Percentiles rank a stretch among this genome's conserved stretches.
Conservation (phyloP, 2,797 vertebrate genomes). For the Fistularia commersonii region DNA sequence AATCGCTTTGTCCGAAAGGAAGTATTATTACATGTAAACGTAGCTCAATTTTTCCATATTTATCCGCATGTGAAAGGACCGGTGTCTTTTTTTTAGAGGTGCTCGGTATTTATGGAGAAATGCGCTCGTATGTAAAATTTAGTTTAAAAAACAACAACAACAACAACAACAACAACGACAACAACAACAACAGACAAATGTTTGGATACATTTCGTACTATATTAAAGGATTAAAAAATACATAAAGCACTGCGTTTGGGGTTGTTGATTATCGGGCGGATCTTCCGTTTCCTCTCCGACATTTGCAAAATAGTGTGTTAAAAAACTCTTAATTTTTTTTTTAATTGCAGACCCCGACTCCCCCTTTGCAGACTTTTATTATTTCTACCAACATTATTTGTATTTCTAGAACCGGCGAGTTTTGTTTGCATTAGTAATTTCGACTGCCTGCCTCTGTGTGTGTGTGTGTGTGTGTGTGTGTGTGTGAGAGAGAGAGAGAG, state of each 20-base stretch:
- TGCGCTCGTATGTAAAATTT: slow-evolving; percentile 99
- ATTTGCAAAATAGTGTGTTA: too few species aligned
- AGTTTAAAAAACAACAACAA: slow-evolving; percentile 95
- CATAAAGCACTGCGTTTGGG: slow-evolving; percentile 82
- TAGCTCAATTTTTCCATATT: slow-evolving; percentile 99
- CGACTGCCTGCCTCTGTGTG: not conserved
- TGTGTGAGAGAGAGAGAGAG: too few species aligned
- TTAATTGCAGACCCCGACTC: too few species aligned
- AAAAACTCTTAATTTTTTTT: too few species aligned
- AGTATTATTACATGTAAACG: slow-evolving; percentile 94
- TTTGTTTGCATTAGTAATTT: too few species aligned
- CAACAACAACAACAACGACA: too few species aligned
- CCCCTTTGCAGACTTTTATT: too few species aligned
- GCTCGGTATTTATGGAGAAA: slow-evolving; percentile 99
- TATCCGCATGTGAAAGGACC: slow-evolving; percentile 99
- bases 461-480: slow-evolving; percentile 14
- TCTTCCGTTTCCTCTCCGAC: too few species aligned
- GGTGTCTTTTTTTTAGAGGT: slow-evolving; percentile 98
- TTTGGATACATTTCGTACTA: slow-evolving; percentile 99
- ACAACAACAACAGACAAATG: slow-evolving; percentile 82
- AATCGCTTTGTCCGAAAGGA: slow-evolving; percentile 95
- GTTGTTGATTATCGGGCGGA: slow-evolving; percentile 76
- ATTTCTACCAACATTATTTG: too few species aligned
- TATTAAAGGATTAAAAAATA: slow-evolving; percentile 99
- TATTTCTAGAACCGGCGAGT: too few species aligned